Conservation (phyloP, 2,888 invertebrate species). For the Brachylomia viminalis region DNA sequence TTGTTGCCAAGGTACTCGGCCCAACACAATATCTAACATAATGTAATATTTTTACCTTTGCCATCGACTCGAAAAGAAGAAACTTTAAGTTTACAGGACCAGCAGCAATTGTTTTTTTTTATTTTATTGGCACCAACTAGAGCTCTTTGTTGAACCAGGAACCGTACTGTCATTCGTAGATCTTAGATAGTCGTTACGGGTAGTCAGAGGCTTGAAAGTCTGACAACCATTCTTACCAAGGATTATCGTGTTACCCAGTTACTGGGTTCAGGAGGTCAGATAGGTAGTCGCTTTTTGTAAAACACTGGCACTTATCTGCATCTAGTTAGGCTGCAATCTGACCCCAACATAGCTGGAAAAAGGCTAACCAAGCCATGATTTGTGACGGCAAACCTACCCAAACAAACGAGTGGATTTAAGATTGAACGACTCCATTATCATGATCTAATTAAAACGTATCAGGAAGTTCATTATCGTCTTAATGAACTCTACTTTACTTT, state of each 20-base stretch:
- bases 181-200: neutral
- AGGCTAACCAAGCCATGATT: neutral
- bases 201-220: neutral
- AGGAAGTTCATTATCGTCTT: conserved; percentile 47
- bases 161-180: neutral
- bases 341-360: neutral
- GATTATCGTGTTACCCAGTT: neutral
- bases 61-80: too few relatives aligned
- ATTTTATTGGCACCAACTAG: neutral
- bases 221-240: neutral
- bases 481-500: conserved; percentile 39
- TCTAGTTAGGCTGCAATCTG: neutral
- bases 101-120: too few relatives aligned
- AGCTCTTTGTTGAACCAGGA: neutral
- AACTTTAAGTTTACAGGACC: too few relatives aligned
- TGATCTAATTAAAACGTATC: conserved; percentile 53
- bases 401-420: neutral
- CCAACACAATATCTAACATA: too few relatives aligned
- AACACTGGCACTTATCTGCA: neutral
- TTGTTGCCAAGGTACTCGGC: too few relatives aligned
- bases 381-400: neutral
- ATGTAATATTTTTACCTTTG: too few relatives aligned
- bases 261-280: neutral
- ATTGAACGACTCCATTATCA: conserved; percentile 31
- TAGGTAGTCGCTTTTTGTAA: neutral